A percentile compares a stretch with the other conserved stretches of the same genome.
Evolutionary conservation across 2,888 invertebrate genomes (phyloP).

Genomic region (Tinea trinotella): DNA sequence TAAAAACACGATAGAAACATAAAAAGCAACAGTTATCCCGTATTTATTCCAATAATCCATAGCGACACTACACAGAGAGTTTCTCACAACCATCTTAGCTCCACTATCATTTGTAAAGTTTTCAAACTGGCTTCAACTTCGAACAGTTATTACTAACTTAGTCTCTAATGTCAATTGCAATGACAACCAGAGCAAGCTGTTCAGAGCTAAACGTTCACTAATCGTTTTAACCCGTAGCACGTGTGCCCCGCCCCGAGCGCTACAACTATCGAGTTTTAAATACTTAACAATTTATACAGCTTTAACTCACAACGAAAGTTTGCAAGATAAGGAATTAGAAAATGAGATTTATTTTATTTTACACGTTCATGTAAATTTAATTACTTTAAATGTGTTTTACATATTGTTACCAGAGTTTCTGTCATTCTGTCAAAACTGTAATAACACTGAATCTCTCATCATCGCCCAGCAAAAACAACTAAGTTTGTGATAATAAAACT

Average conservation of each 20-base stretch:
- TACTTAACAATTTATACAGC: background rate
- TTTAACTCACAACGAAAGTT: background rate
- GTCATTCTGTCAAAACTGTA: too few relatives aligned
- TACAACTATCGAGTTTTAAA: slow-evolving; percentile 1
- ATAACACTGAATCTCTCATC: too few relatives aligned
- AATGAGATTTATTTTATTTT: background rate
- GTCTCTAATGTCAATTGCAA: slow-evolving; percentile 45
- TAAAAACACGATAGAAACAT: background rate
- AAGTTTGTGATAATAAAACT: too few relatives aligned
- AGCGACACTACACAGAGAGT: background rate
- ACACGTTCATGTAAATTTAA: too few relatives aligned
- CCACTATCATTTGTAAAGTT: slow-evolving; percentile 17
- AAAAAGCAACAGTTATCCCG: background rate
- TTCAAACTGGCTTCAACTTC: slow-evolving; percentile 11
- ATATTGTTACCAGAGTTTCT: too few relatives aligned
- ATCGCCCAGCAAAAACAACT: too few relatives aligned
- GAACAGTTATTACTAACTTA: slow-evolving; percentile 18
- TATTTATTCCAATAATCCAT: background rate
- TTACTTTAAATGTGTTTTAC: too few relatives aligned
- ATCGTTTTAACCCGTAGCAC: slow-evolving; percentile 24
- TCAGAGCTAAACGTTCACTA: slow-evolving; percentile 35
- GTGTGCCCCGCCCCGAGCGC: slow-evolving; percentile 2
- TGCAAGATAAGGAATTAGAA: background rate
- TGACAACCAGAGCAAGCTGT: slow-evolving; percentile 36
- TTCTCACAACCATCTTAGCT: slow-evolving; percentile 11